A percentile compares a stretch with the other conserved stretches of the same genome.
Evolutionary conservation across 1,140 invertebrate species (phyloP).

Genomic region (Danaus plexippus): DNA sequence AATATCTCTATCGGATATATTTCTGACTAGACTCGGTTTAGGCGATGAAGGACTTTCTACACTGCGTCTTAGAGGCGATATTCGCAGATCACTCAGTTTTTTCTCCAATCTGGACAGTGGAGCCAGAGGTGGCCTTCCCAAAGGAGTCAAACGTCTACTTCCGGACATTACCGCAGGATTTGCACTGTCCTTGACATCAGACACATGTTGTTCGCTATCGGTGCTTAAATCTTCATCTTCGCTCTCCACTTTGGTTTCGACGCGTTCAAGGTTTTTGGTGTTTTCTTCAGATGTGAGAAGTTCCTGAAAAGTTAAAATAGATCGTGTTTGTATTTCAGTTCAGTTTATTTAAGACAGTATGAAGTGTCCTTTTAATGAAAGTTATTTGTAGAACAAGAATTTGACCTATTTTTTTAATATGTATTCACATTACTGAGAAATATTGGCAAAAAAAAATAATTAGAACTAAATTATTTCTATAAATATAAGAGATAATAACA

Average conservation of each 20-base stretch:
- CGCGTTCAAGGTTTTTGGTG: slow-evolving; percentile 56
- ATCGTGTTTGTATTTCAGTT: too few species aligned
- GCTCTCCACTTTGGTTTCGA: slow-evolving; percentile 65
- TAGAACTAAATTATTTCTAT: too few species aligned
- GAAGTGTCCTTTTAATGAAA: too few species aligned
- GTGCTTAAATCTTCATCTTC: slow-evolving; percentile 62
- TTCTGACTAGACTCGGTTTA: slow-evolving; percentile 40
- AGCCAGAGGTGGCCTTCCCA: slow-evolving; percentile 48
- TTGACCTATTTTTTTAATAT: too few species aligned
- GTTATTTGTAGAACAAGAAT: too few species aligned
- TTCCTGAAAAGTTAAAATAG: slow-evolving; percentile 36
- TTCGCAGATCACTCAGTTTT: slow-evolving; percentile 50
- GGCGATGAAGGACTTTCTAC: slow-evolving; percentile 36
- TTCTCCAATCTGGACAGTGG: slow-evolving; percentile 52
- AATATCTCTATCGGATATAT: slow-evolving; percentile 46
- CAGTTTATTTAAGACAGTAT: too few species aligned
- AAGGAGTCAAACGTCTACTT: slow-evolving; percentile 35
- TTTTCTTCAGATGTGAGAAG: slow-evolving; percentile 65
- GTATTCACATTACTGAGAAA: too few species aligned
- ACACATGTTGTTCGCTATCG: slow-evolving; percentile 58
- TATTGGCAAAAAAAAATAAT: too few species aligned
- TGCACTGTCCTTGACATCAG: slow-evolving; percentile 42
- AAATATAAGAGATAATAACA: too few species aligned
- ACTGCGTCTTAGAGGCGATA: slow-evolving; percentile 47
- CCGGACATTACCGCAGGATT: slow-evolving; percentile 26